Conservation (phyloP, 2,113 vertebrate genomes). For the Sporophila hypoxantha region DNA sequence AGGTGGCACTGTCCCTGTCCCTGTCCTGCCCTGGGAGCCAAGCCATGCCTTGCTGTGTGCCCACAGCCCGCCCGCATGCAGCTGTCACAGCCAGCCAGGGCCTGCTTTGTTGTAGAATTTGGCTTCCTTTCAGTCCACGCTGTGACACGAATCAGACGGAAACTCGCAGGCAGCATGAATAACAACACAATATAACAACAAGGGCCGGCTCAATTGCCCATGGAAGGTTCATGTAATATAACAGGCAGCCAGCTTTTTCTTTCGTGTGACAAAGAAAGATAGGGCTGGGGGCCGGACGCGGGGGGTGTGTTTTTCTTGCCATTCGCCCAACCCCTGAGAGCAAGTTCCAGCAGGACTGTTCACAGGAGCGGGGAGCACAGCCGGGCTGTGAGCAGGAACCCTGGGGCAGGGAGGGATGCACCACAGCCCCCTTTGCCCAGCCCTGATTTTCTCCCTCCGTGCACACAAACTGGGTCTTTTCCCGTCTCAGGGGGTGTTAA, state of each 20-base stretch:
- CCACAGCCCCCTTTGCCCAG: background rate
- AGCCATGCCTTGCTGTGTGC: background rate
- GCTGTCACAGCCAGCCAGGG: background rate
- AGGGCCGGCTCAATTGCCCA: conserved; percentile 12
- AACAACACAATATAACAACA: too few relatives aligned
- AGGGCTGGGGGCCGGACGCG: background rate
- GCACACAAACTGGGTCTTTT: background rate
- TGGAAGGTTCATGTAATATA: conserved; percentile 46
- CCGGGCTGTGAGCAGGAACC: background rate
- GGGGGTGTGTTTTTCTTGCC: background rate
- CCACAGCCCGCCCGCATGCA: background rate
- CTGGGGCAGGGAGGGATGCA: background rate
- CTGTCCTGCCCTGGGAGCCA: background rate
- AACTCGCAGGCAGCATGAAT: background rate
- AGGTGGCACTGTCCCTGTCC: background rate
- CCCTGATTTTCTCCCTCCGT: background rate
- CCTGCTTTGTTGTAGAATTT: background rate
- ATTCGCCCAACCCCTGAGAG: background rate
- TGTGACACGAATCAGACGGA: background rate
- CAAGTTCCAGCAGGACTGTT: background rate
- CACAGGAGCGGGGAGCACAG: background rate
- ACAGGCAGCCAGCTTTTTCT: conserved; percentile 11
- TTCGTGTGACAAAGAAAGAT: background rate
- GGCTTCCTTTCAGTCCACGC: conserved; percentile 42
- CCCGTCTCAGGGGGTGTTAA: background rate